Percentiles rank a stretch among this genome's conserved stretches.
phyloP scores from a whole-genome alignment of 2,888 invertebrate species.

The Volucella bombylans region DNA sequence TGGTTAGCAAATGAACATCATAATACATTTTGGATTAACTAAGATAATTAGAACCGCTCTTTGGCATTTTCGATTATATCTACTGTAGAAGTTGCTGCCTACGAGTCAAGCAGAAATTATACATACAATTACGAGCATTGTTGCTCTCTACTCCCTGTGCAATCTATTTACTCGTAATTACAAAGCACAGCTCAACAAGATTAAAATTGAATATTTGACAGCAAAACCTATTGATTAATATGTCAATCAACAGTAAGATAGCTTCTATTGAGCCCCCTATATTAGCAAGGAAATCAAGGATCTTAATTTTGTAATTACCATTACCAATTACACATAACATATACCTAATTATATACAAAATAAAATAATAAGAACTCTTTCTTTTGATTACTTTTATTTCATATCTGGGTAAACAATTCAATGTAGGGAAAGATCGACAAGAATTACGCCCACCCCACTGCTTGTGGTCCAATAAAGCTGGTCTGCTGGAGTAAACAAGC shows the following conservation, averaged over 20 bases:
- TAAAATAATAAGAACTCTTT: no score
- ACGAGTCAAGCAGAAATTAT: constrained; percentile 25
- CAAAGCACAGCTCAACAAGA: constrained; percentile 14
- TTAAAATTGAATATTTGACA: constrained; percentile 54
- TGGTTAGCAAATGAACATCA: constrained; percentile 60
- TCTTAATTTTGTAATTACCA: neutral
- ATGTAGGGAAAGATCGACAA: no score
- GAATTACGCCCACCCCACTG: no score
- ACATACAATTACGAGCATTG: constrained; percentile 1
- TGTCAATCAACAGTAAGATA: constrained; percentile 44
- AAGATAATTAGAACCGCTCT: constrained; percentile 63
- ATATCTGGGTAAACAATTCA: no score
- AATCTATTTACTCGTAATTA: neutral
- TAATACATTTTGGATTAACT: constrained; percentile 60
- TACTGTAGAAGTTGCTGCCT: constrained; percentile 5
- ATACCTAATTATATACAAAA: no score
- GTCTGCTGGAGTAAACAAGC: no score
- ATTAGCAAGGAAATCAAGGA: constrained; percentile 6
- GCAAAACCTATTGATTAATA: constrained; percentile 45
- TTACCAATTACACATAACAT: no score
- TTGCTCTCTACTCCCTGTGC: neutral
- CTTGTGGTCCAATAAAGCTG: no score
- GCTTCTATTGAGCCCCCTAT: constrained; percentile 2
- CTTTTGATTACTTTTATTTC: no score
- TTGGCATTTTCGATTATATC: constrained; percentile 37